Percentiles rank a stretch among this genome's conserved stretches.
Conservation (phyloP, 2,888 invertebrate genomes). For the Torymus tubicola region DNA sequence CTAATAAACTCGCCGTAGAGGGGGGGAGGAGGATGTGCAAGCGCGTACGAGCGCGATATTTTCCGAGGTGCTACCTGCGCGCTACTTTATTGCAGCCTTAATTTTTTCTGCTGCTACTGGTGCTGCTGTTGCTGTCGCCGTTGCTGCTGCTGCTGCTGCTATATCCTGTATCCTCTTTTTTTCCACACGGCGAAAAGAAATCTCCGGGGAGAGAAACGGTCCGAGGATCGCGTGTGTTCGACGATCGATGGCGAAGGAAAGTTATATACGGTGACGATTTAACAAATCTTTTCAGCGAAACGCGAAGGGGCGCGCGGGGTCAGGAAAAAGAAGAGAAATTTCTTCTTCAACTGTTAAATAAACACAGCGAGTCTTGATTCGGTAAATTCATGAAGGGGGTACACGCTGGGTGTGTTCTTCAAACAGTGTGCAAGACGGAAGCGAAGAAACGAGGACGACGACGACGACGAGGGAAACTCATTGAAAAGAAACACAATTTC, state of each 20-base stretch:
- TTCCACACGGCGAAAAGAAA: neutral
- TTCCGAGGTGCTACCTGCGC: conserved; percentile 19
- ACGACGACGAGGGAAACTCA: conserved; percentile 35
- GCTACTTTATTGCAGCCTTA: conserved; percentile 9
- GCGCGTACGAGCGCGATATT: conserved; percentile 7
- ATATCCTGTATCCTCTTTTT: neutral
- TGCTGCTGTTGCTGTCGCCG: no score
- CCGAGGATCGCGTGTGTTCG: conserved; percentile 3
- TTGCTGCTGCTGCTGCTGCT: no score
- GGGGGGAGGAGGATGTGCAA: neutral
- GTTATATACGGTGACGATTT: conserved; percentile 13
- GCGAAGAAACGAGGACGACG: neutral
- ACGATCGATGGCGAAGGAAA: conserved; percentile 15
- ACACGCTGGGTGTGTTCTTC: conserved; percentile 26
- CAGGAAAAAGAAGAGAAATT: conserved; percentile 36
- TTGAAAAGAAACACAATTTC: conserved; percentile 58
- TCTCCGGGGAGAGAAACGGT: neutral
- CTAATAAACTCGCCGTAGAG: conserved; percentile 42
- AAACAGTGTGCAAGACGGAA: neutral
- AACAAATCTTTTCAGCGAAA: conserved; percentile 30
- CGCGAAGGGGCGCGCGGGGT: no score
- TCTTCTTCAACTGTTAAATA: conserved; percentile 33
- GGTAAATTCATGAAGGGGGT: conserved; percentile 37
- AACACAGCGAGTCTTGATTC: conserved; percentile 44
- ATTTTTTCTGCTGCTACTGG: conserved; percentile 10